phyloP scores from a whole-genome alignment of 2,888 invertebrate species.

The Psylliodes chrysocephalus region DNA sequence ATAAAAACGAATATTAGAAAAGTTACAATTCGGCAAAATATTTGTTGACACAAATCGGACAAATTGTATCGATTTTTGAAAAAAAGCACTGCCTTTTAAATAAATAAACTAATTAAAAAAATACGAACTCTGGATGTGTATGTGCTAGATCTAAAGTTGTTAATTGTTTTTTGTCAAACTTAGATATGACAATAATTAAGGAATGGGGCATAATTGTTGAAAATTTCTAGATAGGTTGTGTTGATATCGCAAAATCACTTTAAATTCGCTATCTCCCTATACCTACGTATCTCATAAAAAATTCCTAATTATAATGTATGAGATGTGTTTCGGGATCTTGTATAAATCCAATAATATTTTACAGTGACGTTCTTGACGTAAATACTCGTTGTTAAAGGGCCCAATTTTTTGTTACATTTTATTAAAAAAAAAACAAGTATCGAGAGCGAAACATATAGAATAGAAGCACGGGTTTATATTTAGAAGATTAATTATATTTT shows the following conservation, averaged over 20 bases:
- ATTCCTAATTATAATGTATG: conserved; percentile 14
- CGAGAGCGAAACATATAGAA: too few relatives aligned
- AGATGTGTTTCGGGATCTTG: conserved; percentile 19
- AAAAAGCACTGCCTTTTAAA: conserved; percentile 54
- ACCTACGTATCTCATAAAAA: conserved; percentile 20
- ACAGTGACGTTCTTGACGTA: conserved; percentile 5
- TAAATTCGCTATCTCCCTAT: conserved; percentile 18
- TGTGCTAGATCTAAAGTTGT: conserved; percentile 50
- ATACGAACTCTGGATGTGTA: conserved; percentile 48
- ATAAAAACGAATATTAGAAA: conserved; percentile 43
- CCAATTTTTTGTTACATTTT: conserved; percentile 24
- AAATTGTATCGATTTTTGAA: conserved; percentile 29
- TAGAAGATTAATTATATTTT: not conserved
- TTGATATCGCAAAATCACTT: conserved; percentile 31
- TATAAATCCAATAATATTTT: conserved; percentile 19
- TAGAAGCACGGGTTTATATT: too few relatives aligned
- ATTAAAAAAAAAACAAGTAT: not conserved
- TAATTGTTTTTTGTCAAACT: conserved; percentile 53
- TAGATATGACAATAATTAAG: conserved; percentile 62
- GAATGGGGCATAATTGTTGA: conserved; percentile 60
- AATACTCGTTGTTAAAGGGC: conserved; percentile 17
- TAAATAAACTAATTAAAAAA: conserved; percentile 29
- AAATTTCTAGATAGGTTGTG: conserved; percentile 34
- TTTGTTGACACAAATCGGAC: not conserved
- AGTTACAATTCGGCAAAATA: not conserved